These are phyloP conservation scores for Ammodramus savannarum DNA, from an alignment of 2,113 vertebrate genomes.

Conservation along the genomic window DNA sequence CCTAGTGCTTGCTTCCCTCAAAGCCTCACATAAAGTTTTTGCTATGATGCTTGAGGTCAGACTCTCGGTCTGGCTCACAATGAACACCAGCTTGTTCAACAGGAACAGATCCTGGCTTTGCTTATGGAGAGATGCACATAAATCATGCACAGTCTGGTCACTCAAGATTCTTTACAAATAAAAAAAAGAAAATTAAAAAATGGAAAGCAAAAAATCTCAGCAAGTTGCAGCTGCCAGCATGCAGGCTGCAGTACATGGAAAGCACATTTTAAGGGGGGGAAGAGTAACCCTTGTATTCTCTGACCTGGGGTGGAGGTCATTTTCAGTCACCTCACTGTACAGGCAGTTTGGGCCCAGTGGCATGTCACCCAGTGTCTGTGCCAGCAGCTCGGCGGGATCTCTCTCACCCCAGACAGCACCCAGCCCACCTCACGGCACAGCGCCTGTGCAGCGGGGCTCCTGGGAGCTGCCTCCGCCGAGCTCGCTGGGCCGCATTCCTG, in stretches of 20 bases:
- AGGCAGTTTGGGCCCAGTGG: not conserved
- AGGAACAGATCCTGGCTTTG: not conserved
- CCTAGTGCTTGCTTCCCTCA: not conserved
- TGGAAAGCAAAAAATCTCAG: not conserved
- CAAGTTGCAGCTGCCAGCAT: not conserved
- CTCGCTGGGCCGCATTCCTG: not conserved
- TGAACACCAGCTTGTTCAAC: not conserved
- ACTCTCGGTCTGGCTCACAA: not conserved
- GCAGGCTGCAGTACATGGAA: not conserved
- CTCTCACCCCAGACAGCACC: accelerated
- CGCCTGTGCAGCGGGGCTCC: not conserved
- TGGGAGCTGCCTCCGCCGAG: not conserved
- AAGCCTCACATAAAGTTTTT: not conserved
- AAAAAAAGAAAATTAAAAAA: not conserved
- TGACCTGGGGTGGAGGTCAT: accelerated
- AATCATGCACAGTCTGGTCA: accelerated
- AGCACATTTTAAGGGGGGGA: not conserved
- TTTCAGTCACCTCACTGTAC: not conserved
- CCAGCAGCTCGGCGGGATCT: accelerated
- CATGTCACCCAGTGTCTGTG: not conserved
- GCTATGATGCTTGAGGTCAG: not conserved
- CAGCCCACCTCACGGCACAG: accelerated
- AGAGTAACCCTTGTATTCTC: not conserved
- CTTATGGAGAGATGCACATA: accelerated
- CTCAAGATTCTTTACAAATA: not conserved